These are phyloP conservation scores for Thera britannica DNA, from an alignment of 2,888 invertebrate species.

Conservation along the genomic window DNA sequence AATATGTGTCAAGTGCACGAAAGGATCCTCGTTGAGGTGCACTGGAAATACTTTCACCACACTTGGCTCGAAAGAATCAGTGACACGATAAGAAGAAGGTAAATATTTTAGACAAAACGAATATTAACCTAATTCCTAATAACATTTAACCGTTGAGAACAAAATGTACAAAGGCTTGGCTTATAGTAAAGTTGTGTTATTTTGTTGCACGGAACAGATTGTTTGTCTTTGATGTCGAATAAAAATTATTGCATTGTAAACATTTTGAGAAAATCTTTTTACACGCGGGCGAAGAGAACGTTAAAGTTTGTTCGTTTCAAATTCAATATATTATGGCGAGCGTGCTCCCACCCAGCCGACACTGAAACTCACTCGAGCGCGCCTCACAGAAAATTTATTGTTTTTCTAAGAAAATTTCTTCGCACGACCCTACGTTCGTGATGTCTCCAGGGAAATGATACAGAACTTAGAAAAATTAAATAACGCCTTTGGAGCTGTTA, in stretches of 20 bases:
- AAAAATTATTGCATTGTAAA: slow-evolving; percentile 78
- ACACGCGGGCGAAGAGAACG: slow-evolving; percentile 73
- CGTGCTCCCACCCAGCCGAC: slow-evolving; percentile 83
- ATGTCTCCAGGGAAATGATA: slow-evolving; percentile 61
- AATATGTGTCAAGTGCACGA: too few species aligned
- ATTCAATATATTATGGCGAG: slow-evolving; percentile 84
- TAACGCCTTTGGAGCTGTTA: slow-evolving; percentile 53
- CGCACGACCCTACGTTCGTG: slow-evolving; percentile 68
- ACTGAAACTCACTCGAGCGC: slow-evolving; percentile 84
- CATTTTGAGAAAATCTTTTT: slow-evolving; percentile 80
- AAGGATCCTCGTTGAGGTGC: too few species aligned
- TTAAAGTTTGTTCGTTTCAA: slow-evolving; percentile 84
- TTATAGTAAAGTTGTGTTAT: slow-evolving; percentile 25
- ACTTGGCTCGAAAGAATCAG: too few species aligned
- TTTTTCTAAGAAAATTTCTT: slow-evolving; percentile 84
- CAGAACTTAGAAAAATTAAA: slow-evolving; percentile 64
- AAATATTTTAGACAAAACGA: too few species aligned
- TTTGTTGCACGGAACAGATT: slow-evolving; percentile 42
- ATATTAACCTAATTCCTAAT: neutral
- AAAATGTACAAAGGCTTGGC: slow-evolving; percentile 23
- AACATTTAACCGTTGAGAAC: neutral
- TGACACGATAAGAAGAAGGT: too few species aligned
- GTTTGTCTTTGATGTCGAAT: slow-evolving; percentile 59
- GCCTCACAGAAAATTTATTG: slow-evolving; percentile 83
- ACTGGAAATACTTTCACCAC: too few species aligned